Evolutionary conservation across 2,113 vertebrate species (phyloP).

Genomic region (Crotophaga sulcirostris): DNA sequence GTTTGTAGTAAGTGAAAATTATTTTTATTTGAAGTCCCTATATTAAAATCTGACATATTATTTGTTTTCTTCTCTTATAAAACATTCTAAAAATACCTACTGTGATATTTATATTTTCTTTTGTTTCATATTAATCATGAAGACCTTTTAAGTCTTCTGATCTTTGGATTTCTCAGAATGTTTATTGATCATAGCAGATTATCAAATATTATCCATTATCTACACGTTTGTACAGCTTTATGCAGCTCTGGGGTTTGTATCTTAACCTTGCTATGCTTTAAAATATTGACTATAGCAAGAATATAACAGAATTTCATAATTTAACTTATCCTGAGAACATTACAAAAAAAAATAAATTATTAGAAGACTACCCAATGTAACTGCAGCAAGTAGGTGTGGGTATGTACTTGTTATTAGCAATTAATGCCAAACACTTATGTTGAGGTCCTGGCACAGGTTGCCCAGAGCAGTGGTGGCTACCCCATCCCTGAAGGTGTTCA

Average conservation of each 20-base stretch:
- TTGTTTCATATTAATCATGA: conserved; percentile 11
- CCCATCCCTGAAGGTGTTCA: no score
- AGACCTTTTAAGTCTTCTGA: background rate
- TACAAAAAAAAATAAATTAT: background rate
- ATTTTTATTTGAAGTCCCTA: background rate
- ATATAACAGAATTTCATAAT: background rate
- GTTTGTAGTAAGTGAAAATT: conserved; percentile 54
- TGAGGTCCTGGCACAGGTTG: no score
- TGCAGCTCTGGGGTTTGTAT: background rate
- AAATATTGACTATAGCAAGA: background rate
- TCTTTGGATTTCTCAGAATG: conserved; percentile 17
- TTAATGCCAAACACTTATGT: background rate
- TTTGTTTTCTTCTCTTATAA: background rate
- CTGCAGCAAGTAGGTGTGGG: background rate
- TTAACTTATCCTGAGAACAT: background rate
- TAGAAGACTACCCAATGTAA: background rate
- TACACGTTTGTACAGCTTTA: background rate
- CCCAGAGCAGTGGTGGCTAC: no score
- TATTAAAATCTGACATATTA: background rate
- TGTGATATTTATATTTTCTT: background rate
- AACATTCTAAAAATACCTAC: background rate
- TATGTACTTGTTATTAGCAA: background rate
- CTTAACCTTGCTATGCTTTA: background rate
- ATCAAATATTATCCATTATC: conserved; percentile 17
- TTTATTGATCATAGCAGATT: conserved; percentile 24